Base-by-base conservation (phyloP, 2,888 invertebrate species). In the Catocala fraxini region DNA sequence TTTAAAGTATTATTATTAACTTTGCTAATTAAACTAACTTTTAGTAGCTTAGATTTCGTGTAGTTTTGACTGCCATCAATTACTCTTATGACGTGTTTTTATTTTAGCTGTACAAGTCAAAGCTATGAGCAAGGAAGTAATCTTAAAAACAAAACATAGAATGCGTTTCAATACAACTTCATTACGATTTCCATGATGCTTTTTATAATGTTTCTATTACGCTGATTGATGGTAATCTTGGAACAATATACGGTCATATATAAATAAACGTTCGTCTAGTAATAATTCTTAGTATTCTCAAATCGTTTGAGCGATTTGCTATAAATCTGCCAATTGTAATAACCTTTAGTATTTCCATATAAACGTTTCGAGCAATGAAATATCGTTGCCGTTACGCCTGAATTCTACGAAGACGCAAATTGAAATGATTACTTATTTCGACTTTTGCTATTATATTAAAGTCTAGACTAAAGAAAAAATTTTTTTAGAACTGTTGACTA, bases 161-260 rank as follows among this genome's bases (percentile, higher is more conserved):
- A 0, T 39, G 35, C 35, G 9, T 39, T 39, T 39, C 35, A 43
- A 10, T 48, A 33, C 33, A 33, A 48, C 33, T 48, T 48, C 10
- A 33, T 48, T 48, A 48, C 9, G 11, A 25, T 25, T 25, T 12
- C 11, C 11, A 9, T 11, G 6, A 47, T 48, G 48, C 35, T 60
- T 48, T 53, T 64, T 59, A 60, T 42, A 64, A 48, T 62, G 52
- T 59, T 46, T 59, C 9, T 67, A 25, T 57, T 63, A 61, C 59
- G 46, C 63, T 57, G 51, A 56, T 49, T 43, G 56, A 42, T n/a
- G 47, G 56, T 55, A 53, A 56, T 60, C 56, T 59, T 57, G 53
- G 48, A 65, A 59, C 46, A 75, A 58, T 65, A 59, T 63, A 46
- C 49, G 56, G 60, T 59, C 66, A 59, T 59, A 56, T 61, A 57